Evolutionary conservation across 2,888 invertebrate genomes (phyloP), one percentile per base, ranked within the genome.

Genomic region (Petrolisthes cinctipes): DNA sequence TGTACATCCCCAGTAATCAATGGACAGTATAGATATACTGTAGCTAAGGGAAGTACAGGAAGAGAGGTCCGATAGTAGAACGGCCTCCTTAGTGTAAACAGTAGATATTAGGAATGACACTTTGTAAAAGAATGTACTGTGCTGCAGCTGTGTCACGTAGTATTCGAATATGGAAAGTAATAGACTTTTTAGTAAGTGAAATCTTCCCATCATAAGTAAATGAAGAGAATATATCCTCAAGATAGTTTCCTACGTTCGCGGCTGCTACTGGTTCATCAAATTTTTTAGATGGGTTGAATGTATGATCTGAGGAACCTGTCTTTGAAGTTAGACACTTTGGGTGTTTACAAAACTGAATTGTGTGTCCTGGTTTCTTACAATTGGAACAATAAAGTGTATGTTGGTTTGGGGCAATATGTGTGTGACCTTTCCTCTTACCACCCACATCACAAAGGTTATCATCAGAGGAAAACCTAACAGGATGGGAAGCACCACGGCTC

Each of bases 101-200:
- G 73, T 20, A 14, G n/a, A 73, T 73, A 20, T 73, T n/a, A n/a
- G 73, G 73, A 20, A 73, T 73, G 73, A n/a, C 7, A n/a, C n/a
- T 14, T 9, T 61, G 14, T 14, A 61, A 14, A 61, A 14, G 61
- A 14, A 61, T 61, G 14, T 6, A 61, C 6, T 73, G 73, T n/a
- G 73, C 73, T n/a, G 73, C 73, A 73, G 11, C 73, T 20, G 73
- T 73, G 73, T 73, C 73, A 73, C 73, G 73, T 73, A 73, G 20
- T n/a, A 73, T 73, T 6, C 20, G 73, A 20, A 73, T 73, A 73
- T 14, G 73, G 73, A 73, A 73, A n/a, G 20, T 6, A 14, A 5
- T 6, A 20, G 17, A n/a, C 20, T n/a, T n/a, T n/a, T 73, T n/a
- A 11, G 7, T 7, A 6, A 73, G 5, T n/a, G 73, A 73, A 20